A percentile compares a stretch with the other conserved stretches of the same genome.
These are phyloP conservation scores for Ostrea denselamellosa DNA, from an alignment of 1,140 invertebrate genomes.

Conservation along the genomic window DNA sequence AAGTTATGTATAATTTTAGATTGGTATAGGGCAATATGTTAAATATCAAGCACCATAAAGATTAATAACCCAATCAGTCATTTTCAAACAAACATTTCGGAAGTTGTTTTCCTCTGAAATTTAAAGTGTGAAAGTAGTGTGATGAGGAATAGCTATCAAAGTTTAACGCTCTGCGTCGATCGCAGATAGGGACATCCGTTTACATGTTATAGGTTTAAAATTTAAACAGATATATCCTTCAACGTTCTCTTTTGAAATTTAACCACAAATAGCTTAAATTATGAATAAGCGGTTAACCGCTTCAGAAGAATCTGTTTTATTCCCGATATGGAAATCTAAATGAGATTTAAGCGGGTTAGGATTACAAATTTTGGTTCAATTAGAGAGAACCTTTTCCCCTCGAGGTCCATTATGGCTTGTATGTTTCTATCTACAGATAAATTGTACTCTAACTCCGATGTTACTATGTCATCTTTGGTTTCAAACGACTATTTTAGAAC, in stretches of 20 bases:
- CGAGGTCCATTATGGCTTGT: not conserved
- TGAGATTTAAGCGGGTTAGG: not conserved
- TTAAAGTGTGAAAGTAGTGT: not conserved
- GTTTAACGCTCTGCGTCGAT: not conserved
- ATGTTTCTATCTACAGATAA: constrained; percentile 5
- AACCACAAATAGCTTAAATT: not conserved
- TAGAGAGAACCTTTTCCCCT: not conserved
- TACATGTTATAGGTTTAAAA: not conserved
- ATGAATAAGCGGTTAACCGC: not conserved
- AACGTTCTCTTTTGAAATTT: not conserved
- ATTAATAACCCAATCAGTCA: not conserved
- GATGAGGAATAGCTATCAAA: not conserved
- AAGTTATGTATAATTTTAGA: too few relatives aligned
- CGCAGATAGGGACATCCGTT: not conserved
- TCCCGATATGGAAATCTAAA: not conserved
- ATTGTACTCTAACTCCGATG: not conserved
- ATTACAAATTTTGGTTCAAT: not conserved
- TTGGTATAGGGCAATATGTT: too few relatives aligned
- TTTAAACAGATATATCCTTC: constrained; percentile 13
- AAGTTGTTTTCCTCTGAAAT: not conserved
- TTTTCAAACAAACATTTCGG: not conserved
- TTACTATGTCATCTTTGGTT: not conserved
- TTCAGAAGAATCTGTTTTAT: not conserved
- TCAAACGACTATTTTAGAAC: not conserved
- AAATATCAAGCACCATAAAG: not conserved